Evolutionary conservation across 1,140 invertebrate genomes (phyloP).

Genomic region (Eurytemora carolleeae): DNA sequence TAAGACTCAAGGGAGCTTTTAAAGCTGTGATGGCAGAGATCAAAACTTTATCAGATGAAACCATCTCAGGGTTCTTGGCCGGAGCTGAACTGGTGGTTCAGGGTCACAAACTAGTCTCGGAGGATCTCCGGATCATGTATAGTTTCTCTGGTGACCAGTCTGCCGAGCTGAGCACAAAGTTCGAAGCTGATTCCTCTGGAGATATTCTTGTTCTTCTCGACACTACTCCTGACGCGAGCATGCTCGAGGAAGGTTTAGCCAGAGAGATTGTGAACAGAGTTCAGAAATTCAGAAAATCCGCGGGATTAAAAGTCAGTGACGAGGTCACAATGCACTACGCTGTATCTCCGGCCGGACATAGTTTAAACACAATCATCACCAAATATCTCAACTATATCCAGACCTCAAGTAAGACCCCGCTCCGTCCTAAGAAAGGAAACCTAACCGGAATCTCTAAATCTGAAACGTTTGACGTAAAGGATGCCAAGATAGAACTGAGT

Average conservation of each 20-base stretch:
- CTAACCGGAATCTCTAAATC: conserved; percentile 45
- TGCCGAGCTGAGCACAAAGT: conserved; percentile 40
- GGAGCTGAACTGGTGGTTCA: conserved; percentile 47
- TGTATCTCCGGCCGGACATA: conserved; percentile 35
- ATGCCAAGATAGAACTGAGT: conserved; percentile 22
- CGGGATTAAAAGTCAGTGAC: conserved; percentile 74
- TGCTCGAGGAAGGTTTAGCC: conserved; percentile 76
- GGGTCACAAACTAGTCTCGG: conserved; percentile 51
- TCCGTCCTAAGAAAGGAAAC: conserved; percentile 29
- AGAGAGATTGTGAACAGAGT: conserved; percentile 89
- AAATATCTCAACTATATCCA: conserved; percentile 54
- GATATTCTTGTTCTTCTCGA: conserved; percentile 51
- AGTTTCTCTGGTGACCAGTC: conserved; percentile 35
- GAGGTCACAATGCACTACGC: conserved; percentile 62
- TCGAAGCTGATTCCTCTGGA: conserved; percentile 74
- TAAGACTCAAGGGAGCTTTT: conserved; percentile 66
- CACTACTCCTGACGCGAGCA: conserved; percentile 48
- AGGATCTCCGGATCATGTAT: conserved; percentile 72
- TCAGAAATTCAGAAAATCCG: conserved; percentile 92
- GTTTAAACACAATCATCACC: conserved; percentile 43
- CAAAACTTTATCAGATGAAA: conserved; percentile 50
- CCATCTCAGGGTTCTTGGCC: conserved; percentile 54
- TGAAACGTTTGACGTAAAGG: conserved; percentile 25
- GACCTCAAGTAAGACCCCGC: conserved; percentile 52
- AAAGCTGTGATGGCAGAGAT: conserved; percentile 65